These are phyloP conservation scores for Tromatobia lineatoria DNA, from an alignment of 2,888 invertebrate genomes.

Conservation along the genomic window DNA sequence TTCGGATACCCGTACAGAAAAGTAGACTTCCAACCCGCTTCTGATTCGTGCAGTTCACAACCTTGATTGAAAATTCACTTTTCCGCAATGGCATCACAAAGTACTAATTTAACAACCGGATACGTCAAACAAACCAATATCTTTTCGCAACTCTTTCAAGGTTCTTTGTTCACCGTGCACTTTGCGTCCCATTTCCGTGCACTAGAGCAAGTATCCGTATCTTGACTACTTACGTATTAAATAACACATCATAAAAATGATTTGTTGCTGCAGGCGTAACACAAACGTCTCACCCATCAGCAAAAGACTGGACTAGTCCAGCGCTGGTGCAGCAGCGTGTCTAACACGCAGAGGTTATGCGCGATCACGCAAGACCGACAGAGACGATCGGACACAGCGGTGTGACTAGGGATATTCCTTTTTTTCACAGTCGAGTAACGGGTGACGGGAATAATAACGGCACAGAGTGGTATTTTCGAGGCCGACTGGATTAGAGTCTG, in stretches of 20 bases:
- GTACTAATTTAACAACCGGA: no score
- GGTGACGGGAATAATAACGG: slow-evolving; percentile 81
- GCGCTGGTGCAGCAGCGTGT: slow-evolving; percentile 15
- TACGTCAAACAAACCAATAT: no score
- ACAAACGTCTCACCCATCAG: neutral
- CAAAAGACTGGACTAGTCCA: neutral
- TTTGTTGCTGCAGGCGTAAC: neutral
- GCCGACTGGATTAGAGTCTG: slow-evolving; percentile 77
- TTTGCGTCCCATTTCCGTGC: neutral
- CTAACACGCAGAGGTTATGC: neutral
- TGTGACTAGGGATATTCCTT: slow-evolving; percentile 26
- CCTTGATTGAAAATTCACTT: no score
- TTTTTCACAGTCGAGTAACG: slow-evolving; percentile 75
- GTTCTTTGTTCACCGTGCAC: neutral
- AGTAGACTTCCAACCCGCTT: no score
- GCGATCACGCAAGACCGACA: slow-evolving; percentile 20
- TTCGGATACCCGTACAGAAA: no score
- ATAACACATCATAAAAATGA: neutral
- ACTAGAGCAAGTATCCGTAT: neutral
- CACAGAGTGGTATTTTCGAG: slow-evolving; percentile 79
- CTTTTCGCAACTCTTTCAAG: no score
- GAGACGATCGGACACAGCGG: slow-evolving; percentile 20
- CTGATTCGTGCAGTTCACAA: no score
- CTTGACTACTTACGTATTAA: neutral
- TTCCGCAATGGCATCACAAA: no score